Evolutionary conservation across 2,797 vertebrate genomes (phyloP).

Genomic region (Chiloscyllium punctatum): DNA sequence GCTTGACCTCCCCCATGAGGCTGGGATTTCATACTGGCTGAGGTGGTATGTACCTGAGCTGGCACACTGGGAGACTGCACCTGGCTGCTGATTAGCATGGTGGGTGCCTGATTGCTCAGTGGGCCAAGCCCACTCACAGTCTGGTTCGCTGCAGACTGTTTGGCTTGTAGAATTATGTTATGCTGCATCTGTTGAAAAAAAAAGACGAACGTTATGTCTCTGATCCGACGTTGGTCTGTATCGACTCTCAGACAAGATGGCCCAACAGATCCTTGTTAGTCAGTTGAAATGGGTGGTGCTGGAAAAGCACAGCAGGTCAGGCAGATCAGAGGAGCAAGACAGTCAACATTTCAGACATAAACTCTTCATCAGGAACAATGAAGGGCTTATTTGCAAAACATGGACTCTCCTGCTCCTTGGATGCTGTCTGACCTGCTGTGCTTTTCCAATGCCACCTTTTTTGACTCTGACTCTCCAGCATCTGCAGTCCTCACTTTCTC

Average conservation of each 20-base stretch:
- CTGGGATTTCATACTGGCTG: constrained; percentile 39
- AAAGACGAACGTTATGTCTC: background rate
- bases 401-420: no score
- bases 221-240: background rate
- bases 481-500: no score
- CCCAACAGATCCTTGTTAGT: background rate
- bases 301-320: no score
- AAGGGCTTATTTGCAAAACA: no score
- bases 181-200: constrained; percentile 67
- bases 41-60: constrained; percentile 49
- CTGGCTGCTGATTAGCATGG: constrained; percentile 68
- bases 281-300: no score
- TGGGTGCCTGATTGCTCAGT: constrained; percentile 46
- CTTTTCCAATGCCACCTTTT: no score
- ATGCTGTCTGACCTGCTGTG: no score
- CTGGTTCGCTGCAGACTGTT: constrained; percentile 55
- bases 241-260: background rate
- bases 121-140: constrained; percentile 41
- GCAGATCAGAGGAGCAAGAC: no score
- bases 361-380: no score
- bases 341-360: no score
- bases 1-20: constrained; percentile 46
- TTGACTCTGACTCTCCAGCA: no score
- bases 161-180: constrained; percentile 73
- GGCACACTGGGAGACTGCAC: constrained; percentile 59